A percentile compares a stretch with the other conserved stretches of the same genome.
phyloP scores from a whole-genome alignment of 2,888 invertebrate genomes.

The Creontiades dilutus region DNA sequence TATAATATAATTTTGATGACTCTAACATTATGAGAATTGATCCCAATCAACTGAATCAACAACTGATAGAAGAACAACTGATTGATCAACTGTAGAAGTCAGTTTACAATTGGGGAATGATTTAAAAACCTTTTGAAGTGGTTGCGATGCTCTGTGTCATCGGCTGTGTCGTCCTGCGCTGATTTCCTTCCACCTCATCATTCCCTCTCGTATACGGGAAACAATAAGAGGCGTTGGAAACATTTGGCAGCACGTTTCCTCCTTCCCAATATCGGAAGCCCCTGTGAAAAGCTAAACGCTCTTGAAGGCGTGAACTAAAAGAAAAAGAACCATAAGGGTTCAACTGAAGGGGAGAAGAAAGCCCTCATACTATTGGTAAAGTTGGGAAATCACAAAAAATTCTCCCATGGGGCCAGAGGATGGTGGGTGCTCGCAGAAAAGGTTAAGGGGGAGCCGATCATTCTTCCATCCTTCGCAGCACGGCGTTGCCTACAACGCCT shows the following conservation, averaged over 20 bases:
- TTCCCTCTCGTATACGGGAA: neutral
- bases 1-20: no score
- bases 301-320: neutral
- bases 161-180: no score
- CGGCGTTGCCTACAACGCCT: neutral
- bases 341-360: neutral
- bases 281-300: conserved; percentile 8
- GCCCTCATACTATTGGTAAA: neutral
- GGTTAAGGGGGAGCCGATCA: neutral
- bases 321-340: neutral
- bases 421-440: conserved; percentile 9
- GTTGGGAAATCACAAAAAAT: conserved; percentile 23
- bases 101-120: no score
- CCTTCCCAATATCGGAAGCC: conserved; percentile 14
- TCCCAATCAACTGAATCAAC: no score
- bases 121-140: no score
- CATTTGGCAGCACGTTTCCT: neutral
- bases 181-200: neutral
- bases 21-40: no score
- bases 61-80: no score
- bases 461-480: conserved; percentile 20
- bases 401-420: neutral
- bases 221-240: neutral
- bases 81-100: no score
- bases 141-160: no score